Percentiles rank a stretch among this genome's conserved stretches.
phyloP scores from a whole-genome alignment of 30 jellyfish, hydroid and myxozoan species.

The Phacellophora camtschatica region DNA sequence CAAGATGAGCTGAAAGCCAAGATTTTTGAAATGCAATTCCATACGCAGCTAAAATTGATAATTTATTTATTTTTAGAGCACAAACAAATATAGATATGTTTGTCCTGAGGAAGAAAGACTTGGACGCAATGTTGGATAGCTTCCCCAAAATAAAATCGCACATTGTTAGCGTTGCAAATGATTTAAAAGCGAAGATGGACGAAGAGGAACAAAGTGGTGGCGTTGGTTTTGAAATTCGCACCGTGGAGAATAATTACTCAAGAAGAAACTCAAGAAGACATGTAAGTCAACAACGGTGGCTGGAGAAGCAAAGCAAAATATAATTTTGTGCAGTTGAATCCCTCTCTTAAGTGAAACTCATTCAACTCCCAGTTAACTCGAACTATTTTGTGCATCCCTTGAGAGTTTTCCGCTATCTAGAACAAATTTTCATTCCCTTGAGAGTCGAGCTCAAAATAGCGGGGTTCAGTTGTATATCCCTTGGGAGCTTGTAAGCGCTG shows the following conservation, averaged over 20 bases:
- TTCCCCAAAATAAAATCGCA: constrained; percentile 61
- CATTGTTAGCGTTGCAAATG: constrained; percentile 47
- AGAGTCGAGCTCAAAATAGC: no score
- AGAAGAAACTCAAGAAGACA: background rate
- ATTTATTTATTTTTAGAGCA: constrained; percentile 75
- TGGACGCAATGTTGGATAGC: constrained; percentile 61
- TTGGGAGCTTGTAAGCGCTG: no score
- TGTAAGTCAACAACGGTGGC: background rate
- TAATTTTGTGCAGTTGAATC: no score
- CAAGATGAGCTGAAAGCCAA: no score
- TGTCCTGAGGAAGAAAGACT: constrained; percentile 60
- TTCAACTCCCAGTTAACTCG: no score
- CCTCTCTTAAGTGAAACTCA: no score
- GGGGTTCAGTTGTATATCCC: no score
- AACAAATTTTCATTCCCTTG: no score
- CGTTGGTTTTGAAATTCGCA: constrained; percentile 33
- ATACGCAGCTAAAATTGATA: no score
- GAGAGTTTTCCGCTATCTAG: no score
- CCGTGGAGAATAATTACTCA: background rate
- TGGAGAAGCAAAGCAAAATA: background rate
- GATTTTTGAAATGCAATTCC: no score
- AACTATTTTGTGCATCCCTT: no score
- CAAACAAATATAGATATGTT: constrained; percentile 71
- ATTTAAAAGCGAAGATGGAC: constrained; percentile 1
- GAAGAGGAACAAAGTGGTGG: constrained; percentile 17